Conservation (phyloP, 2,113 vertebrate species). For the Lipophrys pholis region DNA sequence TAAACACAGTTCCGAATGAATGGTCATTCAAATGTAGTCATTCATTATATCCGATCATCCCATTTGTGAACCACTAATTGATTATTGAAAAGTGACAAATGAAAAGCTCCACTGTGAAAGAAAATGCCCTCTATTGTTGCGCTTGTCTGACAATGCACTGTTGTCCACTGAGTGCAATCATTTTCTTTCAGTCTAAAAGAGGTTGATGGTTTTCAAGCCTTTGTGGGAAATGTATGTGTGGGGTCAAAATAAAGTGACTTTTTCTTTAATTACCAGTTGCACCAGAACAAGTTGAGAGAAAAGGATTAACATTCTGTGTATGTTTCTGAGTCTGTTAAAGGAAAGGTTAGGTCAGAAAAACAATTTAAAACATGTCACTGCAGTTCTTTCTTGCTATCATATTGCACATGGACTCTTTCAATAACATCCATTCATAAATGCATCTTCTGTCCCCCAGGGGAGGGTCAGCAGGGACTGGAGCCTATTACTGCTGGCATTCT, state of each 20-base stretch:
- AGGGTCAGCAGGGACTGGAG: too few relatives aligned
- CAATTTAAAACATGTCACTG: too few relatives aligned
- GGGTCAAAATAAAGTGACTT: conserved; percentile 11
- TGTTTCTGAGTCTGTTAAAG: too few relatives aligned
- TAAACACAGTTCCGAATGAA: conserved; percentile 16
- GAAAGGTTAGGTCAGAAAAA: too few relatives aligned
- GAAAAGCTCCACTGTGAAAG: neutral
- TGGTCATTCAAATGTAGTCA: conserved; percentile 7
- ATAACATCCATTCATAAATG: too few relatives aligned
- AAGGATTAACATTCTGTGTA: too few relatives aligned
- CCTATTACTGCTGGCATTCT: too few relatives aligned
- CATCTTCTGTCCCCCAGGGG: too few relatives aligned
- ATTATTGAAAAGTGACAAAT: neutral
- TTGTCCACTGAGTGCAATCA: conserved; percentile 2
- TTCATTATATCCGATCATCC: conserved; percentile 3
- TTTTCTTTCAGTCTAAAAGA: conserved; percentile 16
- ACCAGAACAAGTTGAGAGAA: too few relatives aligned
- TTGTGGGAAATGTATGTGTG: conserved; percentile 12
- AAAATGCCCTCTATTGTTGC: conserved; percentile 2
- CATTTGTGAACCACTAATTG: conserved; percentile 5
- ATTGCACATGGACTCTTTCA: too few relatives aligned
- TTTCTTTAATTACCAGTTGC: conserved; percentile 16
- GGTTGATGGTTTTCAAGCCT: conserved; percentile 2
- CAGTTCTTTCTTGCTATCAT: too few relatives aligned
- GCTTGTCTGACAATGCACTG: conserved; percentile 1